A percentile compares a stretch with the other conserved stretches of the same genome.
Conservation (phyloP, 2,113 vertebrate species). For the Laterallus jamaicensis region DNA sequence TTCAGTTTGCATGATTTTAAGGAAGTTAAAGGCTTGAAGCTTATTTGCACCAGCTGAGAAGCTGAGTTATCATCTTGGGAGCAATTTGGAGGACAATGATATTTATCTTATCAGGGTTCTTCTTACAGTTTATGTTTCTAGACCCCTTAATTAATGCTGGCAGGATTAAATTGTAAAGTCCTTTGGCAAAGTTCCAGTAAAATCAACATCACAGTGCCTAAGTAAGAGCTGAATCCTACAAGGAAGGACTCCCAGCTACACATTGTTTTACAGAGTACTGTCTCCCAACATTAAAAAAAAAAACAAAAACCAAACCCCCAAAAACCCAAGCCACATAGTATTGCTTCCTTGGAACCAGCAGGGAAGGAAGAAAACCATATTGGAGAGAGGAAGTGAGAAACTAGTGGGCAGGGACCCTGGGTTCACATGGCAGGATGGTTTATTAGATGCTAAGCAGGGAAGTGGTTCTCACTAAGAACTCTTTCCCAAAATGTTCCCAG, state of each 20-base stretch:
- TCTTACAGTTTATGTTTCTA: not conserved
- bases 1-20: not conserved
- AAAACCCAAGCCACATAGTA: not conserved
- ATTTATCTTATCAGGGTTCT: slow-evolving; percentile 27
- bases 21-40: not conserved
- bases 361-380: not conserved
- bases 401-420: not conserved
- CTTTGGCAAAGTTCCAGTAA: not conserved
- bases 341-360: slow-evolving; percentile 13
- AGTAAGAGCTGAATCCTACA: not conserved
- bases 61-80: not conserved
- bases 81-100: not conserved
- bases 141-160: slow-evolving; percentile 16
- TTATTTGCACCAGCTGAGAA: not conserved
- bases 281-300: not conserved
- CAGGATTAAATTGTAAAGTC: not conserved
- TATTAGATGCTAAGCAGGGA: not conserved
- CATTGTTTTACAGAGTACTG: not conserved
- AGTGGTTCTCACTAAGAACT: not conserved
- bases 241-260: not conserved
- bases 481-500: not conserved
- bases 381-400: not conserved
- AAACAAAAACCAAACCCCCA: not conserved
- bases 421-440: not conserved
- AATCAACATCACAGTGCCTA: not conserved